These are phyloP conservation scores for Pelodiscus sinensis DNA, from an alignment of 2,113 vertebrate genomes.

Conservation along the genomic window DNA sequence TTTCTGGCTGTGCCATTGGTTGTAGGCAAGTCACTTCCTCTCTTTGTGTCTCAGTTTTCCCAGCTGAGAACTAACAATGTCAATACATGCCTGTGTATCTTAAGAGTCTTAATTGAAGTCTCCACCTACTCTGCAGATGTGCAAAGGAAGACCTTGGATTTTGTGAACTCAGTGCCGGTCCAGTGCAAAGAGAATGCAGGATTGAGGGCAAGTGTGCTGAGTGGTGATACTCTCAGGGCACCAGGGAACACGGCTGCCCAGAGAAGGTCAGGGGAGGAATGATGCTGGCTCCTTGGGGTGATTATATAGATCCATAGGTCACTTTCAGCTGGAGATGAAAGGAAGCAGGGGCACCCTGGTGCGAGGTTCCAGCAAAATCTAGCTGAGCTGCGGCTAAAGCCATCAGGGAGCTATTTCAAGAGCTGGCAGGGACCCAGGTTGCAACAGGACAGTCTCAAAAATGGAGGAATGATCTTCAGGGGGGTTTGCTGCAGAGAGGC, in stretches of 20 bases:
- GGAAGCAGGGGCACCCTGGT: no score
- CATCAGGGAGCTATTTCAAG: no score
- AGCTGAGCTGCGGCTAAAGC: no score
- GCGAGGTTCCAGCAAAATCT: no score
- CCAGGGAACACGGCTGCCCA: background rate
- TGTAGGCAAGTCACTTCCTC: background rate
- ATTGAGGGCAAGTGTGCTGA: background rate
- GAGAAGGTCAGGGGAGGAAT: background rate
- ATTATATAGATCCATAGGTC: background rate
- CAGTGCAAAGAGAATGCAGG: background rate
- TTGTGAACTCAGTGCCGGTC: background rate
- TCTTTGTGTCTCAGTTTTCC: accelerated
- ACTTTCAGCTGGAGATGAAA: background rate
- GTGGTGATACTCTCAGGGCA: background rate
- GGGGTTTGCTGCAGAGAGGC: background rate
- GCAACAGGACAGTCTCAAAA: no score
- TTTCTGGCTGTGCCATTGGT: background rate
- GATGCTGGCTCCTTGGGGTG: background rate
- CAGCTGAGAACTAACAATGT: background rate
- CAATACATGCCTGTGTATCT: accelerated
- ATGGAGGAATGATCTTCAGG: background rate
- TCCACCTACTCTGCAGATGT: background rate
- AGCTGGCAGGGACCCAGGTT: no score
- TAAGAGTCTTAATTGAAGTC: background rate
- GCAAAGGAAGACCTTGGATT: no score